Percentiles rank a stretch among this genome's conserved stretches.
Evolutionary conservation across 2,888 invertebrate species (phyloP).

Genomic region (Trichopria drosophilae): DNA sequence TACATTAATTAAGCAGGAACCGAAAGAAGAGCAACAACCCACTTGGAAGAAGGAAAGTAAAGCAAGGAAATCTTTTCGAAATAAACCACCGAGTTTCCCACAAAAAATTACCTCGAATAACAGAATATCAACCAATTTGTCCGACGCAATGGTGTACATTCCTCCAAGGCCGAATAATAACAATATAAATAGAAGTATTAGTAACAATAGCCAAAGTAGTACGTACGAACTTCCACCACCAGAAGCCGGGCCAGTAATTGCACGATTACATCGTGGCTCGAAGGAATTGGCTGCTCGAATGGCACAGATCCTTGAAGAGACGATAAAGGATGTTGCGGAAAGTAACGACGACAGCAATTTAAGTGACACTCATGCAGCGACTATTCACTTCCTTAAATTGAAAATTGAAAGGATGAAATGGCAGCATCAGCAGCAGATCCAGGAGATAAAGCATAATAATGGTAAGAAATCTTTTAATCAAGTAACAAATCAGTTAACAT

Average conservation of each 20-base stretch:
- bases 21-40: constrained; percentile 29
- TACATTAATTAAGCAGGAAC: constrained; percentile 39
- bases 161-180: constrained; percentile 22
- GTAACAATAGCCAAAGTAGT: background rate
- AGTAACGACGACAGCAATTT: constrained; percentile 32
- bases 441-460: constrained; percentile 73
- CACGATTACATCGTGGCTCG: constrained; percentile 46
- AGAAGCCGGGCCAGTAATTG: constrained; percentile 52
- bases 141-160: constrained; percentile 41
- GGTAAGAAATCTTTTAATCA: too few relatives aligned
- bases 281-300: constrained; percentile 49
- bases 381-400: constrained; percentile 65
- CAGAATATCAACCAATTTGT: constrained; percentile 28
- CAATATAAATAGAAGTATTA: background rate
- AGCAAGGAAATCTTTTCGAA: constrained; percentile 57
- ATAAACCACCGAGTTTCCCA: constrained; percentile 43
- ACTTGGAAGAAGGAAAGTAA: constrained; percentile 44
- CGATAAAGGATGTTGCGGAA: constrained; percentile 42
- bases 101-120: constrained; percentile 33
- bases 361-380: constrained; percentile 61
- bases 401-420: constrained; percentile 74
- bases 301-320: constrained; percentile 53
- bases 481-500: too few relatives aligned
- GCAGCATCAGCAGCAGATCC: constrained; percentile 73
- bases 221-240: constrained; percentile 48